Evolutionary conservation across 2,113 vertebrate species (phyloP).

Genomic region (Amphiprion percula): DNA sequence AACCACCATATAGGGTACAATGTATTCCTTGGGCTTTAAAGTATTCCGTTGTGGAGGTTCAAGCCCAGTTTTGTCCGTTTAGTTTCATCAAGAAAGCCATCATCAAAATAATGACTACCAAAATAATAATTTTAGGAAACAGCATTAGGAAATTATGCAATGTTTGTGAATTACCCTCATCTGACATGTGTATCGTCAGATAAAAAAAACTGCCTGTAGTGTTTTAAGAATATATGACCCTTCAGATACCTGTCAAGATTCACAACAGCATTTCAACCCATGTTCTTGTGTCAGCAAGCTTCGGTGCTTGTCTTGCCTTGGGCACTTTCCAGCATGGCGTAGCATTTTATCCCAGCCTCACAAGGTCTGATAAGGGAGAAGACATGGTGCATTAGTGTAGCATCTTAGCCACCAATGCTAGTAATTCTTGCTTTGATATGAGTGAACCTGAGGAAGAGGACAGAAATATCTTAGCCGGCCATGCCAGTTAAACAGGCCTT

Average conservation of each 20-base stretch:
- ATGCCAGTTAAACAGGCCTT: conserved; percentile 46
- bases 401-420: conserved; percentile 56
- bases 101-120: no score
- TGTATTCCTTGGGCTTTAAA: no score
- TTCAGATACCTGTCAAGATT: conserved; percentile 43
- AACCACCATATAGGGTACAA: no score
- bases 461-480: conserved; percentile 53
- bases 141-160: no score
- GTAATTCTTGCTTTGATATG: conserved; percentile 66
- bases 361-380: conserved; percentile 59
- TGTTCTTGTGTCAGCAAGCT: conserved; percentile 66
- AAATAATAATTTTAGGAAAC: no score
- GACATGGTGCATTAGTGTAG: conserved; percentile 54
- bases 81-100: no score
- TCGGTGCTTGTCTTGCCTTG: conserved; percentile 32
- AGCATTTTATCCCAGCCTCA: conserved; percentile 65
- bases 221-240: conserved; percentile 41
- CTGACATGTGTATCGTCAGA: neutral
- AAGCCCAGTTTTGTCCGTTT: no score
- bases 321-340: conserved; percentile 60
- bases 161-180: neutral
- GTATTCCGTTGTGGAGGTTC: no score
- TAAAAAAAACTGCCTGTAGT: neutral
- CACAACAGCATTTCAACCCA: conserved; percentile 35
- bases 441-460: conserved; percentile 52